Evolutionary conservation across 2,113 vertebrate genomes (phyloP).

Genomic region (Sciurus niger): DNA sequence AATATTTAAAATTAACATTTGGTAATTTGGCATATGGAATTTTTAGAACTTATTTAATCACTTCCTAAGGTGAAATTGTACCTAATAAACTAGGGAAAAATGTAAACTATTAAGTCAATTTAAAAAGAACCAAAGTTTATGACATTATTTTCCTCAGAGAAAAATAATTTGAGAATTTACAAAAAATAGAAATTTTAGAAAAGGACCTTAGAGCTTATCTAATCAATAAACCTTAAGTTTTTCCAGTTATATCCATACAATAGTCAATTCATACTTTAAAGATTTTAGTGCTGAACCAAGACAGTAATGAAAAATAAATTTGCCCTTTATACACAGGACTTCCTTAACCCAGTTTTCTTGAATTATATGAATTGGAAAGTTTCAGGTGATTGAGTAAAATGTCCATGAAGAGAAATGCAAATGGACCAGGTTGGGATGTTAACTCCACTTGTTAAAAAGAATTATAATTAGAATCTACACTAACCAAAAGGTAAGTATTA

Average conservation of each 20-base stretch:
- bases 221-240: not conserved
- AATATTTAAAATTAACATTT: not conserved
- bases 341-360: conserved; percentile 72
- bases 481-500: not conserved
- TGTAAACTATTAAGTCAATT: not conserved
- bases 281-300: not conserved
- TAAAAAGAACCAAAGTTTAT: not conserved
- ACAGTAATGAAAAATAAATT: conserved; percentile 50
- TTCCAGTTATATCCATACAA: not conserved
- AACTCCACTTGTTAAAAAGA: not conserved
- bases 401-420: not conserved
- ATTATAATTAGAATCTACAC: not conserved
- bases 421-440: not conserved
- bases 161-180: not conserved
- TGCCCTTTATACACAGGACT: conserved; percentile 55
- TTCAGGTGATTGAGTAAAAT: conserved; percentile 54
- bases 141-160: not conserved
- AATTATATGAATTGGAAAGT: conserved; percentile 71
- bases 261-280: not conserved
- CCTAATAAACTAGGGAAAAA: not conserved
- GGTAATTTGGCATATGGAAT: not conserved
- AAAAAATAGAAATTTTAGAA: not conserved
- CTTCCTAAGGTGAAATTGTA: not conserved
- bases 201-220: not conserved
- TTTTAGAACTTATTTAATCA: conserved; percentile 17